A percentile compares a stretch with the other conserved stretches of the same genome.
Evolutionary conservation across 2,113 vertebrate species (phyloP).

Genomic region (Mirounga angustirostris): DNA sequence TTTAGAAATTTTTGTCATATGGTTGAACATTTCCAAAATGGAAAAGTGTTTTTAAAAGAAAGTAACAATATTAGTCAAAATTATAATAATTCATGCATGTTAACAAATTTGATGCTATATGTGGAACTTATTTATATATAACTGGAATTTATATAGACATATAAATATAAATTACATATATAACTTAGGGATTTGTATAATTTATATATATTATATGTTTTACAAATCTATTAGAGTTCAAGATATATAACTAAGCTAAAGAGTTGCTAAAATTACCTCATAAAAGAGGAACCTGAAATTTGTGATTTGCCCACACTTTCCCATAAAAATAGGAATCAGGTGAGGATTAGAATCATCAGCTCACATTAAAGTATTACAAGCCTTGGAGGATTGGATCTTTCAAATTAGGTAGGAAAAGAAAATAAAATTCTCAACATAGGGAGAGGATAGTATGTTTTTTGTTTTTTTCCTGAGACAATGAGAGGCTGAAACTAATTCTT

Average conservation of each 20-base stretch:
- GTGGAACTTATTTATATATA: neutral
- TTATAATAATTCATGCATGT: neutral
- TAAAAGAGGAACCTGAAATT: neutral
- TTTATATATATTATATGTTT: neutral
- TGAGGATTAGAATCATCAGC: neutral
- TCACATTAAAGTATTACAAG: neutral
- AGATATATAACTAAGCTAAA: neutral
- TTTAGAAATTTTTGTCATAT: neutral
- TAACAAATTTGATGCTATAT: neutral
- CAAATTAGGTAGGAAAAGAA: constrained; percentile 5
- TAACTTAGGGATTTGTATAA: neutral
- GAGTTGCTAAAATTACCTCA: neutral
- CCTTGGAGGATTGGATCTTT: neutral
- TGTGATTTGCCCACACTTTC: neutral
- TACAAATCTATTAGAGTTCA: neutral
- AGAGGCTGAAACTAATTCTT: neutral
- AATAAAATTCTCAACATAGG: neutral
- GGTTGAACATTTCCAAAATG: neutral
- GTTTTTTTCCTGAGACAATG: neutral
- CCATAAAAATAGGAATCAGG: neutral
- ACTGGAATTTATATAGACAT: neutral
- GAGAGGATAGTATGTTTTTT: neutral
- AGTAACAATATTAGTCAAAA: neutral
- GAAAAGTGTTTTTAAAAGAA: neutral
- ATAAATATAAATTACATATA: neutral